These are phyloP conservation scores for Virgularia gustaviana DNA, from an alignment of 92 coral and sea anemone genomes.

Conservation along the genomic window DNA sequence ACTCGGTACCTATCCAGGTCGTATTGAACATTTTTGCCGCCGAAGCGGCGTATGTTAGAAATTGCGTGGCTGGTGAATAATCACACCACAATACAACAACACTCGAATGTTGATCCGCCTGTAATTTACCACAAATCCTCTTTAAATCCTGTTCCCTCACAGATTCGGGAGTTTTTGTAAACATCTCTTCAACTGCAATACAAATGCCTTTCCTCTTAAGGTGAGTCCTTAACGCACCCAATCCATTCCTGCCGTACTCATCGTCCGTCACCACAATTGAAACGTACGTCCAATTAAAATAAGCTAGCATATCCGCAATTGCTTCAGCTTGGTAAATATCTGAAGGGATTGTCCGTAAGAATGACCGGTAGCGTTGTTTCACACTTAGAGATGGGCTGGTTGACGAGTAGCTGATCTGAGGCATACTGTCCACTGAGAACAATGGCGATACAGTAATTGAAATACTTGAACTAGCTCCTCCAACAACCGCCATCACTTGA, in stretches of 20 bases:
- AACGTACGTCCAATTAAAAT: slow-evolving; percentile 86
- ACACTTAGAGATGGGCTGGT: slow-evolving; percentile 86
- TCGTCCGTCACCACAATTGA: slow-evolving; percentile 86
- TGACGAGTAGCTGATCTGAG: slow-evolving; percentile 95
- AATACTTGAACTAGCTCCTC: slow-evolving; percentile 89
- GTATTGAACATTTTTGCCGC: slow-evolving; percentile 52
- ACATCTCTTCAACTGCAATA: slow-evolving; percentile 65
- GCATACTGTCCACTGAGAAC: slow-evolving; percentile 68
- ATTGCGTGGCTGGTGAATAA: slow-evolving; percentile 80
- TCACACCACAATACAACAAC: slow-evolving; percentile 88
- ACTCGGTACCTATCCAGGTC: slow-evolving; percentile 97
- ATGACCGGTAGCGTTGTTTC: slow-evolving; percentile 65
- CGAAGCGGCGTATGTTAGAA: slow-evolving; percentile 72
- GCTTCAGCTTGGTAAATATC: slow-evolving; percentile 91
- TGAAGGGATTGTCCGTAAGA: slow-evolving; percentile 93
- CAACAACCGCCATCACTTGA: slow-evolving; percentile 71
- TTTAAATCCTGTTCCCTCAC: slow-evolving; percentile 40
- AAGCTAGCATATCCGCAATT: slow-evolving; percentile 73
- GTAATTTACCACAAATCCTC: slow-evolving; percentile 53
- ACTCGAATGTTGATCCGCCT: slow-evolving; percentile 58
- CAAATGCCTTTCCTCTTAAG: slow-evolving; percentile 70
- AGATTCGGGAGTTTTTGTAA: slow-evolving; percentile 59
- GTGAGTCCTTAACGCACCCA: slow-evolving; percentile 69
- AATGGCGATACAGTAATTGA: slow-evolving; percentile 72
- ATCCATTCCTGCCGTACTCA: slow-evolving; percentile 90